A percentile compares a stretch with the other conserved stretches of the same genome.
Evolutionary conservation across 2,888 invertebrate genomes (phyloP).

Genomic region (Spisula solida): DNA sequence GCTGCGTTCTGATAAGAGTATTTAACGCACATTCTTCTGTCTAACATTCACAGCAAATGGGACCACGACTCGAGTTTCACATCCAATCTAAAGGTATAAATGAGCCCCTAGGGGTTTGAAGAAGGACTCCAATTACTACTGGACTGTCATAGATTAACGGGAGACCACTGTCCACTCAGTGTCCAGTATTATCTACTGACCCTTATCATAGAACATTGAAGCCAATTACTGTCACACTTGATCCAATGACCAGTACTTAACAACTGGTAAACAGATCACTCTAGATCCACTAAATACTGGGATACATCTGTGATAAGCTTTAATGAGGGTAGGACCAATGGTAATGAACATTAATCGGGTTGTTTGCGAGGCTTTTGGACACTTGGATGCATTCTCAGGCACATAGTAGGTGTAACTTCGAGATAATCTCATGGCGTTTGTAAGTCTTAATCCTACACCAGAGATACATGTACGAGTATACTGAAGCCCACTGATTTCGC

Average conservation of each 20-base stretch:
- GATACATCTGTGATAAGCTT: not conserved
- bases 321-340: not conserved
- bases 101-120: constrained; percentile 7
- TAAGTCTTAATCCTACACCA: too few relatives aligned
- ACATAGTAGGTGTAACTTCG: not conserved
- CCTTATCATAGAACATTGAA: constrained; percentile 8
- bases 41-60: constrained; percentile 11
- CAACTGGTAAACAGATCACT: constrained; percentile 22
- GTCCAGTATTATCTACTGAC: constrained; percentile 22
- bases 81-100: not conserved
- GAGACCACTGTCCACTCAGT: constrained; percentile 5
- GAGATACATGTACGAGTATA: too few relatives aligned
- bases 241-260: constrained; percentile 26
- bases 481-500: too few relatives aligned
- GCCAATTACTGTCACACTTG: constrained; percentile 33
- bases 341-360: not conserved
- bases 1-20: not conserved
- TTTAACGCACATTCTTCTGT: constrained; percentile 16
- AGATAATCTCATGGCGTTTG: not conserved
- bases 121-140: not conserved
- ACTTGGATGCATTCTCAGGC: not conserved
- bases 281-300: not conserved
- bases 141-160: constrained; percentile 24
- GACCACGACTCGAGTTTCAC: not conserved
- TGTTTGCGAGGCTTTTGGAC: not conserved